Percentiles rank a stretch among this genome's conserved stretches.
Evolutionary conservation across 2,888 invertebrate species (phyloP).

Genomic region (Campoplex nolae): DNA sequence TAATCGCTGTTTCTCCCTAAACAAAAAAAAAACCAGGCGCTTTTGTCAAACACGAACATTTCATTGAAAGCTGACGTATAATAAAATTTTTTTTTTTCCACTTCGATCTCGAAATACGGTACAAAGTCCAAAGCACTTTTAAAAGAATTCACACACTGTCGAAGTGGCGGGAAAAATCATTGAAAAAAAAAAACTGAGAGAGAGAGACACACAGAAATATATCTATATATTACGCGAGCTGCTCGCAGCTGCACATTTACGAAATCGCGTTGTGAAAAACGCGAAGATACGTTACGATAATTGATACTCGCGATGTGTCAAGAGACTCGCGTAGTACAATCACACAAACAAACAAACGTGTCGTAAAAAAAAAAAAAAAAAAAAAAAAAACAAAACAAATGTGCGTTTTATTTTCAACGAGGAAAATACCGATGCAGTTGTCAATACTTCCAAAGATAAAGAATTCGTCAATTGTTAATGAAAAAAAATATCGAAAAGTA

Average conservation of each 20-base stretch:
- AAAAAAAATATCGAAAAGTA: no score
- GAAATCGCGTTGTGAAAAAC: not conserved
- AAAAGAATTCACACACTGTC: not conserved
- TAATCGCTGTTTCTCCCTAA: not conserved
- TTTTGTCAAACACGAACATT: not conserved
- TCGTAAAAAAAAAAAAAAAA: no score
- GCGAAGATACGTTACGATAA: not conserved
- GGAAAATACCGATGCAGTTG: no score
- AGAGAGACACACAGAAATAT: not conserved
- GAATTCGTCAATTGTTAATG: no score
- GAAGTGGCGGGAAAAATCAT: not conserved
- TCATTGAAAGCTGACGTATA: not conserved
- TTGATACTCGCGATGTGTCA: not conserved
- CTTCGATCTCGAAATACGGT: constrained; percentile 4
- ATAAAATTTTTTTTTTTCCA: not conserved
- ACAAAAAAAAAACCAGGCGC: not conserved
- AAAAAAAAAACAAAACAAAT: no score
- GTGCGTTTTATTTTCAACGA: no score
- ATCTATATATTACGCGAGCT: not conserved
- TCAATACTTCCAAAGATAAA: no score
- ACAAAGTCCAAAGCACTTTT: constrained; percentile 1
- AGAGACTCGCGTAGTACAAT: no score
- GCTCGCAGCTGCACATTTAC: not conserved
- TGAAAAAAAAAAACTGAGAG: not conserved
- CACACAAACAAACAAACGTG: no score